phyloP scores from a whole-genome alignment of 2,113 vertebrate genomes.

The Forbesichthys agassizii region DNA sequence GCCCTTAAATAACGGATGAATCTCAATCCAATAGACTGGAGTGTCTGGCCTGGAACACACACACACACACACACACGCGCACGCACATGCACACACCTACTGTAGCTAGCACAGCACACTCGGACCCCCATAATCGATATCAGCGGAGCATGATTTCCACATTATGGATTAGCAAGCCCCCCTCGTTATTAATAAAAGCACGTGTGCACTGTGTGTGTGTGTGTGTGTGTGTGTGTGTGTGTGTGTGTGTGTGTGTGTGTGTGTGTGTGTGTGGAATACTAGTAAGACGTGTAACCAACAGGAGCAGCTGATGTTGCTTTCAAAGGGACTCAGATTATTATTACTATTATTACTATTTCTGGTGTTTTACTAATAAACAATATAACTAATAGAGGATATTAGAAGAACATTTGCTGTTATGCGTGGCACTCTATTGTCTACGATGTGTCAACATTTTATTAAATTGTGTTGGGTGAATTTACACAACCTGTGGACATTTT shows the following conservation, averaged over 20 bases:
- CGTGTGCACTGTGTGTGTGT: conserved; percentile 16
- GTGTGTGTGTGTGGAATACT: no score
- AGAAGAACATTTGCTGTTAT: no score
- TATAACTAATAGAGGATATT: no score
- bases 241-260: conserved; percentile 15
- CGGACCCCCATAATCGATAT: conserved; percentile 80
- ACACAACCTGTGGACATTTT: no score
- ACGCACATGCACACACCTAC: conserved; percentile 22
- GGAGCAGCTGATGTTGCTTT: no score
- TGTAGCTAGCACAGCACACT: conserved; percentile 21
- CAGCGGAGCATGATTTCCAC: conserved; percentile 85
- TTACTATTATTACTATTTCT: no score
- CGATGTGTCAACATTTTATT: no score
- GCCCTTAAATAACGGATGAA: conserved; percentile 99
- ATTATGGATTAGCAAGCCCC: conserved; percentile 87
- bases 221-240: conserved; percentile 14
- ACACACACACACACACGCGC: conserved; percentile 24
- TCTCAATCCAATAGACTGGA: conserved; percentile 98
- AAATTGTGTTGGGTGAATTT: no score
- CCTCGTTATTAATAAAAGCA: conserved; percentile 89
- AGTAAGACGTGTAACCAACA: not conserved
- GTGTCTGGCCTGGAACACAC: conserved; percentile 69
- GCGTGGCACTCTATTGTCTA: no score
- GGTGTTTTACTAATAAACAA: no score
- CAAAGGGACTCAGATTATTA: no score